Evolutionary conservation across 2,888 invertebrate species (phyloP), one percentile per base, ranked within the genome.

Genomic region (Rhagophthalmus giganteus): DNA sequence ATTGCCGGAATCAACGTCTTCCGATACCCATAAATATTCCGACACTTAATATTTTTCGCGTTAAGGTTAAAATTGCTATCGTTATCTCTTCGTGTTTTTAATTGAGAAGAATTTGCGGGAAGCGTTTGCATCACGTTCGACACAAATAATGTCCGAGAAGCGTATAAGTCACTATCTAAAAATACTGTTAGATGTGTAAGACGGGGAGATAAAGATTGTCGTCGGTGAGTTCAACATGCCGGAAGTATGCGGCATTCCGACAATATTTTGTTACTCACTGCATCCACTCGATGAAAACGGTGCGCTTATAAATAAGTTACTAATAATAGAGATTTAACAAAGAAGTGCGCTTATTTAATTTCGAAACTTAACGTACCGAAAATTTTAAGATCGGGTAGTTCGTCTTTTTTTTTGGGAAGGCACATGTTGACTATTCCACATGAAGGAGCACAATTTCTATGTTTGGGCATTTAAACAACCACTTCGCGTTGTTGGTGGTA

Each of bases 161-260:
- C 25, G 27, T 42, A n/a, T n/a, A 39, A 41, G 42, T 50, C 42
- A 50, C 26, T 31, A 31, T 28, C 40, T 50, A 50, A 42, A 50
- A 50, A 50, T 50, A 50, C 14, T 50, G 37, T 37, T 41, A 42
- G 31, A 39, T 41, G 54, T 41, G 47, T 41, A 35, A 54, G 51
- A 45, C 46, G 46, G 33, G 39, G 20, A 46, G 56, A 58, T 54
- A 56, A 54, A 58, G 49, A 55, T 48, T 60, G 55, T 59, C 59
- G 54, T 58, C 59, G 47, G 51, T 42, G 55, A 51, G 52, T 56
- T 55, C 44, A 56, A 53, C 56, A 56, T 59, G 61, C 61, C 61
- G 61, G 61, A 61, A 61, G 61, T 61, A 54, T 50, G 50, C 34
- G 54, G 54, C 60, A 60, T 60, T 59, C 60, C 58, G 54, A 53